Conservation (phyloP, 2,113 vertebrate genomes). For the Corynorhinus townsendii region DNA sequence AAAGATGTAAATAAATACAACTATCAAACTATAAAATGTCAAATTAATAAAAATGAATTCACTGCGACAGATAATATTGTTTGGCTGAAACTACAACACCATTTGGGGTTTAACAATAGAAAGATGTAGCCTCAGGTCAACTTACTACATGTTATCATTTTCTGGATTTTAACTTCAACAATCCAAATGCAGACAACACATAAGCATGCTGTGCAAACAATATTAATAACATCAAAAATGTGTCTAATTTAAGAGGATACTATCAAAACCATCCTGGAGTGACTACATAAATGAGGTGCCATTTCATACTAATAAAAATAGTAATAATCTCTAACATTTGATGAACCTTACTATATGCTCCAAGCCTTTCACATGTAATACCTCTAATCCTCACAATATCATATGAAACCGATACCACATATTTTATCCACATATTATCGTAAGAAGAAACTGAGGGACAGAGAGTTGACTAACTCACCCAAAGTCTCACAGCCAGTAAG, state of each 20-base stretch:
- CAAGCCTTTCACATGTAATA: background rate
- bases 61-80: background rate
- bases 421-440: background rate
- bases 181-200: background rate
- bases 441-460: background rate
- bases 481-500: background rate
- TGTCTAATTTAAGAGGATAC: background rate
- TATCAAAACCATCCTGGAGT: background rate
- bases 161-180: background rate
- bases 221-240: background rate
- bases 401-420: background rate
- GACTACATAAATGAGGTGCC: background rate
- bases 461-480: background rate
- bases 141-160: background rate
- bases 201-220: background rate
- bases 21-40: background rate
- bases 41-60: background rate
- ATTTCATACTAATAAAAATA: conserved; percentile 16
- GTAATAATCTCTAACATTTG: background rate
- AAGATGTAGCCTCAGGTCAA: background rate
- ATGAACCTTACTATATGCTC: background rate
- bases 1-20: background rate
- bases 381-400: background rate
- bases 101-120: background rate
- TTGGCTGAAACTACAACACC: background rate